A percentile compares a stretch with the other conserved stretches of the same genome.
Evolutionary conservation across 2,888 invertebrate genomes (phyloP).

Genomic region (Caenorhabditis sp.): DNA sequence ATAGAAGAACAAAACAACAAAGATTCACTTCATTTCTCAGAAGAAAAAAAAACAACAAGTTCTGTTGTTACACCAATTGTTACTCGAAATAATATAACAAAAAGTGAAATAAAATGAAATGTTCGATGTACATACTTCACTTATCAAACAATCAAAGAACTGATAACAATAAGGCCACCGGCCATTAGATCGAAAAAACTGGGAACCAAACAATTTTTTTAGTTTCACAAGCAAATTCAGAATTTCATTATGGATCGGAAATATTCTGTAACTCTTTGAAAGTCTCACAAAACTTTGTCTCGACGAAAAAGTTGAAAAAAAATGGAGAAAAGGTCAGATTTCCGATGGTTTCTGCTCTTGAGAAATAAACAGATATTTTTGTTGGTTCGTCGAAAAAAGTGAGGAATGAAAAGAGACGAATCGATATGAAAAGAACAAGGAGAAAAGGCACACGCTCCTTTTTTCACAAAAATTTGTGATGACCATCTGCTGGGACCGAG

Average conservation of each 20-base stretch:
- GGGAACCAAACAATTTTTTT: no score
- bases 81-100: neutral
- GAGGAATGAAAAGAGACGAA: neutral
- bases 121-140: neutral
- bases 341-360: neutral
- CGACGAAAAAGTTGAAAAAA: neutral
- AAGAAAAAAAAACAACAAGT: neutral
- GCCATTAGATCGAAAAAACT: no score
- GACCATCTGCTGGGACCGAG: no score
- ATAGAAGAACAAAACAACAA: conserved; percentile 1
- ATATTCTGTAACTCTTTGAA: no score
- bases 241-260: no score
- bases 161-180: no score
- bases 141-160: neutral
- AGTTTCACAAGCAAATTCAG: no score
- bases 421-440: neutral
- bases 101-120: neutral
- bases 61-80: neutral
- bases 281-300: neutral
- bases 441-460: neutral
- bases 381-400: neutral
- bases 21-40: neutral
- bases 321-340: neutral
- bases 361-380: no score
- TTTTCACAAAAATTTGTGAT: no score